These are phyloP conservation scores for Netelia fuscicornis DNA, from an alignment of 2,888 invertebrate species.

Conservation along the genomic window DNA sequence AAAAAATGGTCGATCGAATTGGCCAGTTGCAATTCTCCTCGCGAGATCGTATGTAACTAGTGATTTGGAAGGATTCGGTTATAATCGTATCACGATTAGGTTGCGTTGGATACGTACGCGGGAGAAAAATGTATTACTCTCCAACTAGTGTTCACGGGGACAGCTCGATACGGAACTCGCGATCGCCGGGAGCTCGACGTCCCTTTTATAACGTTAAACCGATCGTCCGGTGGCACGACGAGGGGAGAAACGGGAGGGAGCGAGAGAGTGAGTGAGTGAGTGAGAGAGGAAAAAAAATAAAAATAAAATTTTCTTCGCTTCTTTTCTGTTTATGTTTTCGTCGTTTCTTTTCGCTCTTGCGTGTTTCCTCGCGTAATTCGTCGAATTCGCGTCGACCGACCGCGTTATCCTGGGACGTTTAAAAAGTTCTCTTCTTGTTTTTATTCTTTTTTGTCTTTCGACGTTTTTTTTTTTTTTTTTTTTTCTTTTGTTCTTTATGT, in stretches of 20 bases:
- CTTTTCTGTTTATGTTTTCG: too few species aligned
- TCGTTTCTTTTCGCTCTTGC: too few species aligned
- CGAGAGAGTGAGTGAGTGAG: background rate
- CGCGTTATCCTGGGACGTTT: background rate
- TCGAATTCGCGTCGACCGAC: background rate
- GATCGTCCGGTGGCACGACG: background rate
- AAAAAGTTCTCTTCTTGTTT: background rate
- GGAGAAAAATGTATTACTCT: too few species aligned
- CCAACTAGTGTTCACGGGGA: too few species aligned
- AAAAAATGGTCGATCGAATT: too few species aligned
- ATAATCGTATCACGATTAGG: too few species aligned
- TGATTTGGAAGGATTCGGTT: too few species aligned
- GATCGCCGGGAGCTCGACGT: conserved; percentile 1
- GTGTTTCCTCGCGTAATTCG: background rate
- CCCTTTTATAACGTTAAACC: background rate
- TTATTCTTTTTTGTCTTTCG: background rate
- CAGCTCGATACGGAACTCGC: background rate
- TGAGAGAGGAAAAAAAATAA: background rate
- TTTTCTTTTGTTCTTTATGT: background rate
- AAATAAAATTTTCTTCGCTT: background rate
- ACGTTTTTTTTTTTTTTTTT: background rate
- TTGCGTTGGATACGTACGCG: too few species aligned
- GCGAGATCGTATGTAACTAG: too few species aligned
- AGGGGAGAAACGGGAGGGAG: background rate
- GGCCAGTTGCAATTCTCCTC: too few species aligned